Base-by-base conservation (phyloP, 2,888 invertebrate genomes). In the Drosophila heteroneura region DNA sequence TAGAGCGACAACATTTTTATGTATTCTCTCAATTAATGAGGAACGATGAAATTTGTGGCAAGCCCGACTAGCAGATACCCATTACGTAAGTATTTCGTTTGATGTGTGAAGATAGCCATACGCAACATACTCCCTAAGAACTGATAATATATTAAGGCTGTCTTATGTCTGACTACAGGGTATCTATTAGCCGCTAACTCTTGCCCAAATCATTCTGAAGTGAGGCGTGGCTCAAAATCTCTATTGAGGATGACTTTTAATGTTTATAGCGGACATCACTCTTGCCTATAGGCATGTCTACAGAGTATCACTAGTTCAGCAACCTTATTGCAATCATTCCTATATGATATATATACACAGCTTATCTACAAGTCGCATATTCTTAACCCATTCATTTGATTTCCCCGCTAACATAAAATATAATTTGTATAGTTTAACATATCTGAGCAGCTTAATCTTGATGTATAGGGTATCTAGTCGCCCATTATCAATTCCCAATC, bases 391-490 rank as follows among this genome's bases (percentile, higher is more conserved):
- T 6, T 30, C 30, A 39, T 19, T 35, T 9, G 0, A 19, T 19
- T 10, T 41, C n/a, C 5, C n/a, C 5, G 26, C n/a, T 12, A 22
- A 22, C n/a, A n/a, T 44, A 22, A 12, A 6, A 22, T 12, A 39
- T 19, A 44, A n/a, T 2, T 22, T 22, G 6, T 22, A 4, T 14
- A 44, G 5, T 22, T 1, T 14, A 44, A 44, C 1, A 22, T 39
- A 44, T 12, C 22, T 44, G 10, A n/a, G n/a, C 44, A 6, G 7
- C 22, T 0, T 14, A 1, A 1, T 26, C 16, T 26, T 7, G 4
- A 26, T 26, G 6, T 12, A 41, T 33, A 35, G 52, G 28, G 66
- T 65, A 65, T 66, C 66, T n/a, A 65, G 39, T 51, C 51, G 30
- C 5, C 12, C 51, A 32, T 26, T 39, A 33, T 14, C 19, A 19